Base-by-base conservation (phyloP, 2,888 invertebrate genomes). In the Eutolmus rufibarbis region DNA sequence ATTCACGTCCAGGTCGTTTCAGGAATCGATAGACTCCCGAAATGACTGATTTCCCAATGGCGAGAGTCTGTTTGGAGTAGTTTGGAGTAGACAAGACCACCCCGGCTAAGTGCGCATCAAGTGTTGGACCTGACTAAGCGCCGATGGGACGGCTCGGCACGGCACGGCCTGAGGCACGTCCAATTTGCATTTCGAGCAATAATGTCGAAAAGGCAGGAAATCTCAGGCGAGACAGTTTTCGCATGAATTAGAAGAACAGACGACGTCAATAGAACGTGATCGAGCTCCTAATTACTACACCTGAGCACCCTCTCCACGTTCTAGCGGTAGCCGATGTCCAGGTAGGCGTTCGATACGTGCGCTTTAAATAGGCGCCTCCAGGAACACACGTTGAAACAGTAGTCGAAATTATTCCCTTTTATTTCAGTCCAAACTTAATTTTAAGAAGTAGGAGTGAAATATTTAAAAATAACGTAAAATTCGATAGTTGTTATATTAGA, bases 211-310 rank as follows among this genome's bases (percentile, higher is more conserved):
- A 79, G 28, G 46, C 79, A 79, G 79, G 51, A 79, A 79, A 79
- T 79, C 79, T 79, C 79, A 78, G 78, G 14, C 66, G 66, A 66
- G 66, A 66, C 66, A 66, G 23, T 66, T 66, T 66, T 66, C 66
- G 66, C 23, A 66, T 66, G 66, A 66, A 66, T 66, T 66, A 66
- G 66, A 66, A 66, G 66, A 66, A 66, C 78, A 78, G 78, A 78
- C 78, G 79, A 79, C 79, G 51, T 51, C 79, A 79, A 79, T 79
- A 51, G 79, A 51, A 79, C 79, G 79, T 79, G 79, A 79, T 34
- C 40, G 56, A 51, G 46, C 51, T 79, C 51, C 56, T 79, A 79
- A 79, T 79, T 46, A 79, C 51, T 4, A 51, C 66, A 66, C 66
- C 28, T 66, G n/a, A n/a, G n/a, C 51, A 51, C 51, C 51, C 5